Conservation (phyloP, 2,113 vertebrate species). For the Athene noctua region DNA sequence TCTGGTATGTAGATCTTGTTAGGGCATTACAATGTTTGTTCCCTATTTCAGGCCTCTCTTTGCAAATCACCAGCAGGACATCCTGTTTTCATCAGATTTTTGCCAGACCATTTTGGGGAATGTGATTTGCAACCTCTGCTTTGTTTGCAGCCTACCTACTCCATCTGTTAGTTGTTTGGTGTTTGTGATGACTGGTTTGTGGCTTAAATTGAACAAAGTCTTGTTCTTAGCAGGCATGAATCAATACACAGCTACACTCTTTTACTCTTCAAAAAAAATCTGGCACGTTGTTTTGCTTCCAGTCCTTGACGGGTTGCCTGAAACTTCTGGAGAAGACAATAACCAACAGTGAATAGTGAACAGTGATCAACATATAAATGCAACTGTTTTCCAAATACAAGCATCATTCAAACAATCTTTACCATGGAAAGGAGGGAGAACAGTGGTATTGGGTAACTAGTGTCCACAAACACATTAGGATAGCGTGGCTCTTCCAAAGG, state of each 20-base stretch:
- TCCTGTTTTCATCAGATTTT: slow-evolving; percentile 33
- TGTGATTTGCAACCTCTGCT: not conserved
- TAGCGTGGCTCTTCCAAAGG: not conserved
- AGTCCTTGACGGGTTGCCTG: not conserved
- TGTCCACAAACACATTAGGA: not conserved
- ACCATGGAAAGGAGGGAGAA: not conserved
- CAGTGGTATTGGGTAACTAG: not conserved
- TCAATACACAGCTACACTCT: not conserved
- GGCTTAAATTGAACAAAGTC: slow-evolving; percentile 9
- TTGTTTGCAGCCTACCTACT: slow-evolving; percentile 17
- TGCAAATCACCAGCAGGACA: not conserved
- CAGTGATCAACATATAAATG: not conserved
- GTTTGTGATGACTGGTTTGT: slow-evolving; percentile 37
- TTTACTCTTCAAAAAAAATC: not conserved
- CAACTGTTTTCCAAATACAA: not conserved
- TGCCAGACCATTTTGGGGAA: not conserved
- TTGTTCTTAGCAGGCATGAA: not conserved
- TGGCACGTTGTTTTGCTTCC: not conserved
- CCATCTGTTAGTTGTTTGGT: slow-evolving; percentile 49
- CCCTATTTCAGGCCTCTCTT: not conserved
- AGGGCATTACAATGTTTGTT: not conserved
- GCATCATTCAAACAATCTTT: not conserved
- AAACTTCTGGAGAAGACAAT: not conserved
- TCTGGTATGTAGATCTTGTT: not conserved
- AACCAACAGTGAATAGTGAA: not conserved